Base-by-base conservation (phyloP, 2,113 vertebrate genomes). In the Anoura caudifer region DNA sequence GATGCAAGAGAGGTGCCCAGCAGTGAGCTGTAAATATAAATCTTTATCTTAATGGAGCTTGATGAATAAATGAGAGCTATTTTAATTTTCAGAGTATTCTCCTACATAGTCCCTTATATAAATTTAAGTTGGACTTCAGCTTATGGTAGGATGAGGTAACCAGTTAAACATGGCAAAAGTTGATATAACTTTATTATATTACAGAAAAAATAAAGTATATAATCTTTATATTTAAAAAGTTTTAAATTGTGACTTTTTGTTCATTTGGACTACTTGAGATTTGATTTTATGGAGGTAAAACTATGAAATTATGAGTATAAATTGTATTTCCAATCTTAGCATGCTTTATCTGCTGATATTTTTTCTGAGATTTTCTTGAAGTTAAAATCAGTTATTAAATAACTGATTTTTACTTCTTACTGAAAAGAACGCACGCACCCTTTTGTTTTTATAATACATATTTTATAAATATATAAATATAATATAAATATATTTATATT, bases 361-460 rank as follows among this genome's bases (percentile, higher is more conserved):
- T 73, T 94, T 73, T 52, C 9, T 90, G 85, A 73, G 14, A 87
- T 92, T 83, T 91, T 43, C 41, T 87, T 88, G 45, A 81, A 76
- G 45, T 95, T 82, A 24, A 92, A 50, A 41, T 81, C 67, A 45
- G n/a, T 72, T 70, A 38, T 59, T 81, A 97, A 97, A 8, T 96
- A 89, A 82, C 86, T 87, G 96, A 38, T 87, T 97, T 95, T 14
- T 93, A 38, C 41, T 97, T 98, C 13, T 56, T 61, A 61, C 86
- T 77, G 61, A 38, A 72, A 80, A 17, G 24, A 92, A 47, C 12
- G 10, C 19, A 47, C 12, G 10, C 19, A 59, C 59, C 59, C 59
- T 28, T 61, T 61, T 61, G 13, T 61, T 61, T 61, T 59, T 59
- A 56, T 20, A 50, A 50, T 50, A 50, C 15, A 52, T 52, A 52